Base-by-base conservation (phyloP, 2,888 invertebrate genomes). In the Heliconius cydno region DNA sequence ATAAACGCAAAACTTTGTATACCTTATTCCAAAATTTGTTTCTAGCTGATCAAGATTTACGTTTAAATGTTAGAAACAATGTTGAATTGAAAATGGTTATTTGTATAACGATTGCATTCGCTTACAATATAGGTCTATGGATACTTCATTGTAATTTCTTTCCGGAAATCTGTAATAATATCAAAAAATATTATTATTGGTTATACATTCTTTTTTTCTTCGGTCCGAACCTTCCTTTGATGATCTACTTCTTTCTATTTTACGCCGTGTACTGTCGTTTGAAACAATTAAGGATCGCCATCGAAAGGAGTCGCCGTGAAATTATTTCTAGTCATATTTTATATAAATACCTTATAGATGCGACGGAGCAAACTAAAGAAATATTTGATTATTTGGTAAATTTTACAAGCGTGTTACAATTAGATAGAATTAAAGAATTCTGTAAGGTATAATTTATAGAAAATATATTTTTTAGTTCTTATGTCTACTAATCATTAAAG, bases 321-420 rank as follows among this genome's bases (percentile, higher is more conserved):
- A 60, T 66, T 34, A 57, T 60, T 30, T 34, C 57, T 28, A 10
- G 25, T 19, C 78, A 80, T 52, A 34, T 66, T 70, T 76, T 78
- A n/a, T 80, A 80, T 34, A 80, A 80, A 75, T 80, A 76, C 66
- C 71, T 80, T 12, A 78, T 80, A 25, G 80, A 80, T 9, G 13
- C 60, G 6, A 80, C 80, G 15, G 76, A 78, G 41, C 7, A 28
- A n/a, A 25, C 66, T 12, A 70, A 72, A 66, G 66, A 60, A 19
- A 60, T 80, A 66, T 80, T 78, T 28, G 76, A 80, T 76, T 71
- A 72, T 28, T 65, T 76, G 66, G 79, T 79, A 66, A 60, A 63
- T 68, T 38, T 28, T 13, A 28, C 15, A 12, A 63, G 25, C 22
- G 30, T 13, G 22, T n/a, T 22, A n/a, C 6, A 22, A 6, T 13